Evolutionary conservation across 2,113 vertebrate species (phyloP).

Genomic region (Trogon melanurus): DNA sequence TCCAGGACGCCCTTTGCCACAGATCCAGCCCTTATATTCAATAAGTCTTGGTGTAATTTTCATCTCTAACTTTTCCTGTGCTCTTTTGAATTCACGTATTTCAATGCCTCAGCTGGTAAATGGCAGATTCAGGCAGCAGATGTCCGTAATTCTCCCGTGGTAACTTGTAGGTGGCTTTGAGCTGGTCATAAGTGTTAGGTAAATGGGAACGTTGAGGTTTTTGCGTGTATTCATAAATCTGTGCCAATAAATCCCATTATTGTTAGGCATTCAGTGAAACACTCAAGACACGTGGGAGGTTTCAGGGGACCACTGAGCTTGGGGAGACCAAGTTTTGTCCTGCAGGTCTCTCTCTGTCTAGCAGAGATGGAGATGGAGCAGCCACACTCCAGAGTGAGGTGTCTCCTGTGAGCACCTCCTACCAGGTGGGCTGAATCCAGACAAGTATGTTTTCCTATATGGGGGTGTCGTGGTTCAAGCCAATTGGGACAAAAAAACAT

Average conservation of each 20-base stretch:
- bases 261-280: not conserved
- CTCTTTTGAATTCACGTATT: not conserved
- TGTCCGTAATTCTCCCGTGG: not conserved
- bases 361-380: not conserved
- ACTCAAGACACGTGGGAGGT: not conserved
- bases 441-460: accelerated
- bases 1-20: accelerated
- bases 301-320: not conserved
- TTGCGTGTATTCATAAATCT: not conserved
- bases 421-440: not conserved
- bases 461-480: no score
- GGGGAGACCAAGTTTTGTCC: accelerated
- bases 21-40: not conserved
- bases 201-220: not conserved
- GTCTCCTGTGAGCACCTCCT: not conserved
- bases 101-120: not conserved
- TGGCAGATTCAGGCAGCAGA: accelerated
- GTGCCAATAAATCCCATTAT: not conserved
- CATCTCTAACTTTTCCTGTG: not conserved
- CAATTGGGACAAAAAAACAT: no score
- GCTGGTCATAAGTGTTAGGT: not conserved
- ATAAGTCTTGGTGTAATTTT: accelerated
- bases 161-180: not conserved
- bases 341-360: not conserved
- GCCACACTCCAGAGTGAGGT: accelerated